Evolutionary conservation across 2,797 vertebrate genomes (phyloP).

Genomic region (Adelosebastes latens): DNA sequence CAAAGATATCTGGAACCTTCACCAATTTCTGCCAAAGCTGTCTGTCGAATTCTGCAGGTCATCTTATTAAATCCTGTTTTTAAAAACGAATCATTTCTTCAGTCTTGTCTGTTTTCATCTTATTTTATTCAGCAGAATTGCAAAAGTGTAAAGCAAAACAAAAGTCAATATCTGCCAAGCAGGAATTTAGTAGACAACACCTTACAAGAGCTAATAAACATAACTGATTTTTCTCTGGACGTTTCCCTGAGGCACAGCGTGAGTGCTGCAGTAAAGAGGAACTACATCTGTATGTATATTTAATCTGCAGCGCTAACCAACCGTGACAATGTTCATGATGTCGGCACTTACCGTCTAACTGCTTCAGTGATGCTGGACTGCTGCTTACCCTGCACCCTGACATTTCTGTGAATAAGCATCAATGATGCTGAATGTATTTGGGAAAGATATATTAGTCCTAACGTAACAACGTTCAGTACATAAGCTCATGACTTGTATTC

Average conservation of each 20-base stretch:
- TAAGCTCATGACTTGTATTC: not conserved
- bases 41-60: too few relatives aligned
- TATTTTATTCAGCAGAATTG: not conserved
- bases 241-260: not conserved
- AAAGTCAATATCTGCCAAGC: not conserved
- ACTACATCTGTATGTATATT: not conserved
- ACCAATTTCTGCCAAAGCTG: too few relatives aligned
- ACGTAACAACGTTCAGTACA: not conserved
- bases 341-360: not conserved
- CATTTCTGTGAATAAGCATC: not conserved
- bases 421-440: not conserved
- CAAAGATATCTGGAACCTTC: not conserved
- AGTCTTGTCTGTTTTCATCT: not conserved
- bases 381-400: not conserved
- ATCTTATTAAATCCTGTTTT: too few relatives aligned
- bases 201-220: not conserved
- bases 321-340: constrained; percentile 2
- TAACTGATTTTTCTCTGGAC: not conserved
- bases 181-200: fast-evolving
- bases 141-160: not conserved
- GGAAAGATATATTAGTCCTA: not conserved
- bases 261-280: not conserved
- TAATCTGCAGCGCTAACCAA: constrained; percentile 13
- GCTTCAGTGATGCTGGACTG: not conserved
- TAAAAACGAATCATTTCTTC: not conserved